These are phyloP conservation scores for Rhopilema esculentum DNA, from an alignment of 30 jellyfish, hydroid and myxozoan genomes.

Conservation along the genomic window DNA sequence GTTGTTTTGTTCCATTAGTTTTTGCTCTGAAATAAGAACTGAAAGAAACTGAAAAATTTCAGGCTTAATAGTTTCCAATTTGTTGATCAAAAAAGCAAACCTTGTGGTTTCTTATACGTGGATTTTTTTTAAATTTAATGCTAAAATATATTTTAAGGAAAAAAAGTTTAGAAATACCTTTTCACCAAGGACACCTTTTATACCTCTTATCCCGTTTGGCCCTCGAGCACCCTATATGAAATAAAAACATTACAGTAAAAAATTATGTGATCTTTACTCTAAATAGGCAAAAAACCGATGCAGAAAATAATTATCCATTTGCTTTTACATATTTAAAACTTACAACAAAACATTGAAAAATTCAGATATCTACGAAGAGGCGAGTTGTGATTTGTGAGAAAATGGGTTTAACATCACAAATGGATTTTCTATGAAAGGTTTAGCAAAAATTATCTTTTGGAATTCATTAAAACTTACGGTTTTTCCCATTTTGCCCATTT, in stretches of 20 bases:
- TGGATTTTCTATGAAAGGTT: background rate
- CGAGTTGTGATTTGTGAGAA: no score
- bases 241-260: background rate
- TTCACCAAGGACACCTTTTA: constrained; percentile 9
- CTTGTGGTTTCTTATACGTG: background rate
- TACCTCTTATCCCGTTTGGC: background rate
- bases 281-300: no score
- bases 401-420: background rate
- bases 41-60: background rate
- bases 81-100: background rate
- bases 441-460: background rate
- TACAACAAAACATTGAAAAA: no score
- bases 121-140: no score
- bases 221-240: constrained; percentile 38
- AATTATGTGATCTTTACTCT: no score
- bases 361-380: no score
- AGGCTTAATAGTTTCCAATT: background rate
- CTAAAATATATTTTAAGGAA: no score
- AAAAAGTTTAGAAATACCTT: background rate
- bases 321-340: no score
- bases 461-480: constrained; percentile 4
- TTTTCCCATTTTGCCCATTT: constrained; percentile 16
- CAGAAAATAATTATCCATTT: no score
- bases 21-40: no score
- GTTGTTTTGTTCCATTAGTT: no score